These are phyloP conservation scores for Ypsolopha scabrella DNA, from an alignment of 2,888 invertebrate species.

Conservation along the genomic window DNA sequence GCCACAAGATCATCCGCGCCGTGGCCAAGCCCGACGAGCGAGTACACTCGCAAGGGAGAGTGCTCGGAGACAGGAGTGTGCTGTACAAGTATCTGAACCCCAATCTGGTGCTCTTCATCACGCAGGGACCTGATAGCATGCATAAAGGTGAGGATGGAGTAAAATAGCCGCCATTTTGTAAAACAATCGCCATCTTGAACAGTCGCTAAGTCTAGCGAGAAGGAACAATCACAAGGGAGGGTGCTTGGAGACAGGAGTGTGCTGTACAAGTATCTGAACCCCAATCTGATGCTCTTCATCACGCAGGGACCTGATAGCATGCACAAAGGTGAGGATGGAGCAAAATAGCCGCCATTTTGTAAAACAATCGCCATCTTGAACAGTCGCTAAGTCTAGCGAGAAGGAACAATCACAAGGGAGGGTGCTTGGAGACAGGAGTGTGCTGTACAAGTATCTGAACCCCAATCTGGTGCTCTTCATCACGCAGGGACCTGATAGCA, in stretches of 20 bases:
- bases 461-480: slow-evolving; percentile 94
- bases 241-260: slow-evolving; percentile 95
- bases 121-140: slow-evolving; percentile 79
- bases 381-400: no score
- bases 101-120: slow-evolving; percentile 90
- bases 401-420: no score
- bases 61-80: slow-evolving; percentile 94
- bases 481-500: slow-evolving; percentile 79
- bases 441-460: slow-evolving; percentile 98
- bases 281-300: slow-evolving; percentile 91
- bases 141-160: slow-evolving; percentile 74
- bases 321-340: slow-evolving; percentile 74
- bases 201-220: no score
- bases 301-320: slow-evolving; percentile 81
- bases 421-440: slow-evolving; percentile 92
- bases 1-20: slow-evolving; percentile 73
- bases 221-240: no score
- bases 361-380: no score
- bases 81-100: slow-evolving; percentile 99
- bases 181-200: no score
- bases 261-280: slow-evolving; percentile 98
- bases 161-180: no score
- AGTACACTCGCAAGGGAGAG: slow-evolving; percentile 95
- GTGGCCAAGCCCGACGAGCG: slow-evolving; percentile 78
- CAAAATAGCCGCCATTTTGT: no score